Conservation (phyloP, 2,113 vertebrate species). For the Cyprinodon brontotheroides region DNA sequence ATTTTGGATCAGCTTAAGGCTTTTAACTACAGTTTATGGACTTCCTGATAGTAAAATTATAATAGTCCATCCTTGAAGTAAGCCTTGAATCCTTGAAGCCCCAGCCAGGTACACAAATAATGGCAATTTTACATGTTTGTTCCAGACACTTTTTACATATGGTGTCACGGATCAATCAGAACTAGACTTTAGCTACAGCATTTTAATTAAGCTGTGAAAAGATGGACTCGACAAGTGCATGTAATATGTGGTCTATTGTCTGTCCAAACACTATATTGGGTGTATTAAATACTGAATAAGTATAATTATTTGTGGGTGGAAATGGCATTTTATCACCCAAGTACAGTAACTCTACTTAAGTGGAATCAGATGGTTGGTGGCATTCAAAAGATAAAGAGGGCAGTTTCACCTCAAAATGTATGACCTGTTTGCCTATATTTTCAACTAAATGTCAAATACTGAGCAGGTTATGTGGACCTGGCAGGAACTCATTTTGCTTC, state of each 20-base stretch:
- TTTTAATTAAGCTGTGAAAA: conserved; percentile 23
- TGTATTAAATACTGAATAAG: conserved; percentile 39
- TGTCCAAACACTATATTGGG: conserved; percentile 7
- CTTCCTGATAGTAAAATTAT: no score
- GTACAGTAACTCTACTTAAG: background rate
- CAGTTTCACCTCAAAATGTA: background rate
- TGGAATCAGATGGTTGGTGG: background rate
- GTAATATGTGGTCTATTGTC: conserved; percentile 4
- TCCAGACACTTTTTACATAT: background rate
- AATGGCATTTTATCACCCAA: background rate
- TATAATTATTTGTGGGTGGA: background rate
- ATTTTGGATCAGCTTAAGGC: no score
- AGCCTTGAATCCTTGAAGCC: background rate
- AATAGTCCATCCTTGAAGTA: no score
- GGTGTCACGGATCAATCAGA: conserved; percentile 5
- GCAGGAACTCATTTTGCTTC: conserved; percentile 8
- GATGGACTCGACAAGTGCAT: conserved; percentile 40
- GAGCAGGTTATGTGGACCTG: conserved; percentile 4
- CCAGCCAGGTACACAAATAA: no score
- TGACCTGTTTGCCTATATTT: conserved; percentile 6
- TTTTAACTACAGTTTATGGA: no score
- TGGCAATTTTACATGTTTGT: background rate
- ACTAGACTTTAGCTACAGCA: conserved; percentile 3
- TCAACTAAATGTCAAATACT: background rate
- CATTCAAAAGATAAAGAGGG: background rate